Evolutionary conservation across 2,888 invertebrate species (phyloP), one percentile per base, ranked within the genome.

Genomic region (Apodemia mormo): DNA sequence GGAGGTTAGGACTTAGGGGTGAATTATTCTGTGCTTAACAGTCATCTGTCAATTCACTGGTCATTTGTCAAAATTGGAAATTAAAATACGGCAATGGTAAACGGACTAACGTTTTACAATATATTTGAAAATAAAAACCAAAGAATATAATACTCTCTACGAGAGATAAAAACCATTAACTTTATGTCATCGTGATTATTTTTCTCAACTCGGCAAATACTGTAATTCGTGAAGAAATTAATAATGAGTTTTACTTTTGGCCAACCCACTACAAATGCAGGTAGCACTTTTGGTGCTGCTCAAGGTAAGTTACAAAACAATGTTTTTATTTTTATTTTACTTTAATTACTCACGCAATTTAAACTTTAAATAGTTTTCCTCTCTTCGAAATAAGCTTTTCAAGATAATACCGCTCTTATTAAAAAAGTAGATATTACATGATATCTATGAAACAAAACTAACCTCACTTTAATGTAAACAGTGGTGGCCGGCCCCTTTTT

Each of bases 161-260:
- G n/a, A n/a, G n/a, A n/a, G n/a, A n/a, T n/a, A n/a, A n/a, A n/a
- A n/a, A n/a, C n/a, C n/a, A n/a, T n/a, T 14, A 14, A 49, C 1
- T 8, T 12, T 45, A 45, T 5, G 14, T 12, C 14, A 49, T 45
- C 4, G n/a, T n/a, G 7, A 52, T 52, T n/a, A n/a, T 52, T 52
- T 52, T 52, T 52, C 7, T 3, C 52, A n/a, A 52, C n/a, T 52
- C 52, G n/a, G 52, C 6, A 14, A n/a, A 7, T n/a, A 52, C 52
- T 22, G 52, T 52, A 0, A 8, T 52, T 22, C 22, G 2, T 52
- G 8, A n/a, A 52, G 7, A 54, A 2, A 30, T 4, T 37, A 37
- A n/a, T 68, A 61, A 91, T 91, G 91, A 90, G 81, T 85, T 88
- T 85, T 71, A 81, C 74, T 69, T 89, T 91, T 69, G 86, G 88